These are phyloP conservation scores for Yponomeuta cagnagella DNA, from an alignment of 2,888 invertebrate genomes.

Conservation along the genomic window DNA sequence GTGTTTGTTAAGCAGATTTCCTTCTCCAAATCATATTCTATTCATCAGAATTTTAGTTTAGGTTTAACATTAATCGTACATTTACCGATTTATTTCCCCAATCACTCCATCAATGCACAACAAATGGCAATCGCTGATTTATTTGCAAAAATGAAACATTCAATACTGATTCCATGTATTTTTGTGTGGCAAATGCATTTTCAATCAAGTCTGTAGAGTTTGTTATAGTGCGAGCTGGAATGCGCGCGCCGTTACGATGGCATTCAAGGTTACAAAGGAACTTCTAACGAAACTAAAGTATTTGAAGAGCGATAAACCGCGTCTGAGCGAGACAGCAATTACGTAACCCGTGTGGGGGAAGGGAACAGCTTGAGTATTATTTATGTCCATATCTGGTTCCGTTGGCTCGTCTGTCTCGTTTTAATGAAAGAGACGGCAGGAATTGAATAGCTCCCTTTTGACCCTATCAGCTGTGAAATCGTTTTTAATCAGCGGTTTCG, in stretches of 20 bases:
- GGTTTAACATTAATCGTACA: too few species aligned
- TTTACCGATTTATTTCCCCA: too few species aligned
- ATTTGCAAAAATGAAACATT: background rate
- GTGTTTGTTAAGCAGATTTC: too few species aligned
- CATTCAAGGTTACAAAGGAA: constrained; percentile 65
- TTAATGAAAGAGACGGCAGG: constrained; percentile 48
- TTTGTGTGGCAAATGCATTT: constrained; percentile 2
- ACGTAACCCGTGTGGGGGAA: background rate
- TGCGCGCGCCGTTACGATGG: constrained; percentile 32
- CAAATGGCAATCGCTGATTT: background rate
- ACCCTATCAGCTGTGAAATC: constrained; percentile 35
- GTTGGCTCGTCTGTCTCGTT: constrained; percentile 37
- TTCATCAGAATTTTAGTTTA: too few species aligned
- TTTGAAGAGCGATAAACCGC: constrained; percentile 62
- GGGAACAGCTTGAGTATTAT: constrained; percentile 43
- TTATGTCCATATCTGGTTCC: constrained; percentile 68
- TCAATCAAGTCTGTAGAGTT: constrained; percentile 3
- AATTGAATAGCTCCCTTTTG: constrained; percentile 36
- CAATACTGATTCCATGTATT: background rate
- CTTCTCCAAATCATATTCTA: too few species aligned
- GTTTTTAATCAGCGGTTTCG: constrained; percentile 24
- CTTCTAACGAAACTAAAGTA: constrained; percentile 53
- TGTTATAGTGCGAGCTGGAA: constrained; percentile 31
- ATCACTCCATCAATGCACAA: too few species aligned
- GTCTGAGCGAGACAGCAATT: constrained; percentile 36